Evolutionary conservation across 1,140 invertebrate genomes (phyloP).

Genomic region (Zaprionus taronus): DNA sequence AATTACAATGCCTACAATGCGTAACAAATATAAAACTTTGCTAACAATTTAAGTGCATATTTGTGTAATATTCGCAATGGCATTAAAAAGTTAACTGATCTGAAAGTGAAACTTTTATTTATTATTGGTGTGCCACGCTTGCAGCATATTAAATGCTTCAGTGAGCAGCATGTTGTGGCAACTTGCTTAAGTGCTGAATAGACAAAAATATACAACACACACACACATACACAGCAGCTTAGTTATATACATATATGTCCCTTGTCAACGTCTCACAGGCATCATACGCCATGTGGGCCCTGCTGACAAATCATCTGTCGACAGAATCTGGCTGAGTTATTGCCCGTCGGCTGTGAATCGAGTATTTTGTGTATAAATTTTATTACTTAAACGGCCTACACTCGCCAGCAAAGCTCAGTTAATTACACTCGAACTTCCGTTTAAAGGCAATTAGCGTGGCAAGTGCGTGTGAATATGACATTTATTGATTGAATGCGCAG

Average conservation of each 20-base stretch:
- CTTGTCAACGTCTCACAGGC: constrained; percentile 27
- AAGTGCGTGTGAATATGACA: neutral
- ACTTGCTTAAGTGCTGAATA: constrained; percentile 28
- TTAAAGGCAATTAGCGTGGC: neutral
- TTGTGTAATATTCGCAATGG: constrained; percentile 20
- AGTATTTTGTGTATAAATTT: constrained; percentile 42
- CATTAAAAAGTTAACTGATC: constrained; percentile 46
- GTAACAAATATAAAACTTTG: constrained; percentile 10
- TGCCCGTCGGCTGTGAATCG: constrained; percentile 40
- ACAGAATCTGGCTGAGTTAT: constrained; percentile 30
- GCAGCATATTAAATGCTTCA: constrained; percentile 35
- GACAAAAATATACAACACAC: constrained; percentile 17
- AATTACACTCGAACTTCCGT: constrained; percentile 9
- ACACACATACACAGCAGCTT: neutral
- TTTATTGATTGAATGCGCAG: neutral
- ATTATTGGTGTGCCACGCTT: constrained; percentile 1
- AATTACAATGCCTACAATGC: constrained; percentile 6
- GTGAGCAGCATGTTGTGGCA: constrained; percentile 11
- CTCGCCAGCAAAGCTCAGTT: constrained; percentile 15
- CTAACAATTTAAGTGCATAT: constrained; percentile 32
- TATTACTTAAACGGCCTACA: constrained; percentile 62
- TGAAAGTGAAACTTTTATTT: constrained; percentile 19
- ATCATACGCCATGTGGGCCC: constrained; percentile 44
- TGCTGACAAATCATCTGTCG: constrained; percentile 47
- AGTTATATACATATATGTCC: neutral